Evolutionary conservation across 2,113 vertebrate genomes (phyloP), one percentile per base, ranked within the genome.

Genomic region (Ophiodon elongatus): DNA sequence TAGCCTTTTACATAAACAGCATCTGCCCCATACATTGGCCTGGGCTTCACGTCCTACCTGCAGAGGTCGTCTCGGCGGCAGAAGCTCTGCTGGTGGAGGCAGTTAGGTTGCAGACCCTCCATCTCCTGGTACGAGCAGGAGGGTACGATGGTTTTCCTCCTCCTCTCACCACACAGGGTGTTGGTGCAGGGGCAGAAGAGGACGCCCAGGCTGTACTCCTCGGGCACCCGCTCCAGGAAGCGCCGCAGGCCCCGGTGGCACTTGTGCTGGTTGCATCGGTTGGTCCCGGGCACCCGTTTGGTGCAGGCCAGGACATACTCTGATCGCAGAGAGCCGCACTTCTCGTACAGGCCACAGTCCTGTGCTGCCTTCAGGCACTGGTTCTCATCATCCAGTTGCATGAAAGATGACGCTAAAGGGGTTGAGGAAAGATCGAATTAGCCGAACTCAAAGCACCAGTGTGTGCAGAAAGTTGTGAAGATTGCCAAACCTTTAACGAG

Each of bases 81-180:
- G 63, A 93, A 92, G 56, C 93, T 93, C 89, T 96, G 95, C 72
- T 98, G 96, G 50, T 96, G 89, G 76, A 99, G 95, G 87, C 98
- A 99, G 88, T 98, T 98, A 8, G 96, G 96, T 47, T 95, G 95
- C 8, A 77, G 39, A 6, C 78, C 89, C 2, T 94, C 95, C 66
- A 80, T 91, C 1, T 96, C 89, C 50, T 97, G 96, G 87, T 97
- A 98, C 23, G 97, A 97, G 57, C 98, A 99, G 70, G 96, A 95
- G 0, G 98, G 98, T 23, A 98, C 98, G 3, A 99, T 99, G 91
- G 97, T 98, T 88, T 98, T 97, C 79, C 97, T 96, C 31, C 98
- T 92, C 39, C 98, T 96, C 89, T 98, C 97, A 2, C 97, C 97
- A 45, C 98, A 99, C 84, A 96, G 66, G 19, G 92, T 92, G 90